phyloP scores from a whole-genome alignment of 2,888 invertebrate species.

The Anoplius nigerrimus region DNA sequence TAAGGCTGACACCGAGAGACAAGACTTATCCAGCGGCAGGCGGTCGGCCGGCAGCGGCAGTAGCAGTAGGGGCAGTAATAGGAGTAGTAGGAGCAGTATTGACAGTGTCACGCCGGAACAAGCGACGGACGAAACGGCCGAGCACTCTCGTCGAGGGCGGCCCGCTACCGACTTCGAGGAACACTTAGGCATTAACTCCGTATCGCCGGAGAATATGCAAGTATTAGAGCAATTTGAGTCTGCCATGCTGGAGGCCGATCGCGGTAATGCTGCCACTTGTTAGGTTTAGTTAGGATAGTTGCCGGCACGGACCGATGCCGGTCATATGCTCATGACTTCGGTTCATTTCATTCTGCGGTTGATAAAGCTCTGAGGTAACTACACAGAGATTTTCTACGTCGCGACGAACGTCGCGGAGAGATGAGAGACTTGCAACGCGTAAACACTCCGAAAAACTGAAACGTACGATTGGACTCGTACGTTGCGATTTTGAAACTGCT shows the following conservation, averaged over 20 bases:
- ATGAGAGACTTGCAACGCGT: no score
- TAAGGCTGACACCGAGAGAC: slow-evolving; percentile 64
- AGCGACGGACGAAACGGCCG: slow-evolving; percentile 35
- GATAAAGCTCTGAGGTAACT: neutral
- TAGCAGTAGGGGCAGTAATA: slow-evolving; percentile 27
- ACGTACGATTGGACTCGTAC: no score
- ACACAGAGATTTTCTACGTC: neutral
- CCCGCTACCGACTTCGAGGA: slow-evolving; percentile 45
- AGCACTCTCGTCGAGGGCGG: slow-evolving; percentile 28
- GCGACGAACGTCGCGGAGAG: no score
- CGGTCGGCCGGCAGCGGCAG: slow-evolving; percentile 39
- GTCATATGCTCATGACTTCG: slow-evolving; percentile 44
- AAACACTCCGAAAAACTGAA: no score
- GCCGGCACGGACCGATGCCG: slow-evolving; percentile 30
- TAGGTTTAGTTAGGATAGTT: slow-evolving; percentile 53
- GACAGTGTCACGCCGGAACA: slow-evolving; percentile 46
- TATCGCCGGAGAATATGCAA: slow-evolving; percentile 61
- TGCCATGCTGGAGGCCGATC: slow-evolving; percentile 58
- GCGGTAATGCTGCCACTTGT: slow-evolving; percentile 60
- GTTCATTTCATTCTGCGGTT: neutral
- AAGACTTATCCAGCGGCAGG: slow-evolving; percentile 60
- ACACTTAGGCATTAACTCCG: slow-evolving; percentile 52
- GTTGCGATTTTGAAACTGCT: no score
- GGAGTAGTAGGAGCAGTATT: slow-evolving; percentile 35
- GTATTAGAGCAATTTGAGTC: slow-evolving; percentile 64